A percentile compares a stretch with the other conserved stretches of the same genome.
Evolutionary conservation across 2,113 vertebrate species (phyloP).

Genomic region (Podarcis cretensis): DNA sequence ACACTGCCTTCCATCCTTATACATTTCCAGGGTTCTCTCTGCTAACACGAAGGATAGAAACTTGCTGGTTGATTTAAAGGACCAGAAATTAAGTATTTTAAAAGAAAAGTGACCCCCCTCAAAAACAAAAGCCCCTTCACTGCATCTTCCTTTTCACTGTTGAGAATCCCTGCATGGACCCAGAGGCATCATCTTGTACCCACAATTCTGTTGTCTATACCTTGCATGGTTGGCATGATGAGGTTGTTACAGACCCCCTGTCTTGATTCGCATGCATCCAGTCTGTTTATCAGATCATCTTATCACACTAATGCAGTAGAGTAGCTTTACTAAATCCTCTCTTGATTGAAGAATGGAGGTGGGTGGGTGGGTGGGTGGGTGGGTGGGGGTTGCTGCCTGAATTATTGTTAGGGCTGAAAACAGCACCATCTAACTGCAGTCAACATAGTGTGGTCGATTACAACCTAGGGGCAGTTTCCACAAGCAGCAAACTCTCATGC

Average conservation of each 20-base stretch:
- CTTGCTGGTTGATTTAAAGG: not conserved
- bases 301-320: slow-evolving; percentile 2
- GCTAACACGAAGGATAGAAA: not conserved
- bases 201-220: not conserved
- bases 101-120: not conserved
- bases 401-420: not conserved
- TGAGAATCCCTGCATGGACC: slow-evolving; percentile 29
- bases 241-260: not conserved
- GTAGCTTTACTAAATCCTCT: not conserved
- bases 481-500: too few relatives aligned
- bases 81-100: not conserved
- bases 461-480: not conserved
- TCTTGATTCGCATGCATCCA: not conserved
- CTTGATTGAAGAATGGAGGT: not conserved
- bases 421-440: not conserved
- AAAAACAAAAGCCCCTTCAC: too few relatives aligned
- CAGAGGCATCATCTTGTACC: not conserved
- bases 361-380: not conserved
- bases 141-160: not conserved
- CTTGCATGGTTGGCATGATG: slow-evolving; percentile 20
- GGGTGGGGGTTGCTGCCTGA: not conserved
- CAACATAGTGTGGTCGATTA: not conserved
- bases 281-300: not conserved
- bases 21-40: not conserved
- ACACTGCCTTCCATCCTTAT: not conserved